Evolutionary conservation across 2,113 vertebrate genomes (phyloP).

Genomic region (Noctilio leporinus): DNA sequence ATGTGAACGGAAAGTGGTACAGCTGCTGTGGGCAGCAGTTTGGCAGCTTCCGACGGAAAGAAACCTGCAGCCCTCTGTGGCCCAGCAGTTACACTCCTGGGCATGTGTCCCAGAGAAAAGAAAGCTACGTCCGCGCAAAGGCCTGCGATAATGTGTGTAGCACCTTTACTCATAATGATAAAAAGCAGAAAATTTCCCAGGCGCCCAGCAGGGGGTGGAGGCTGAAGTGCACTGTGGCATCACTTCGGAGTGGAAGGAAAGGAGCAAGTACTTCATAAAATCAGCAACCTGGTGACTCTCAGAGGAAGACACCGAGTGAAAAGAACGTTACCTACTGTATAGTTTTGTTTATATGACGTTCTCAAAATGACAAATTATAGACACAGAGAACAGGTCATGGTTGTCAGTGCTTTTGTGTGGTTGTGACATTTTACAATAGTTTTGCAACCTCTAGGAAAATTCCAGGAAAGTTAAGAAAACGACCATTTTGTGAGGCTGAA

Average conservation of each 20-base stretch:
- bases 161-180: neutral
- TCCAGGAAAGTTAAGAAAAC: neutral
- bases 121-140: neutral
- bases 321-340: neutral
- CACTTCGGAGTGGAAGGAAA: neutral
- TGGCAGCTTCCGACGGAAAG: neutral
- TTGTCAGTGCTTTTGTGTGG: neutral
- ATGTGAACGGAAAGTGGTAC: neutral
- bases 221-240: too few relatives aligned
- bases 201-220: too few relatives aligned
- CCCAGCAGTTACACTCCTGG: neutral
- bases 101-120: neutral
- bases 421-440: fast-evolving
- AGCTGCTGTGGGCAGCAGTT: neutral
- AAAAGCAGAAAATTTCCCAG: neutral
- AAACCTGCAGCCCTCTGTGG: neutral
- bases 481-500: neutral
- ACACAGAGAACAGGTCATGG: neutral
- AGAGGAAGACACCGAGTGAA: neutral
- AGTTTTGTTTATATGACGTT: neutral
- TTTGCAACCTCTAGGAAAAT: neutral
- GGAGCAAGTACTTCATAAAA: neutral
- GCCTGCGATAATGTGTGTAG: neutral
- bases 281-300: too few relatives aligned
- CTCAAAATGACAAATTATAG: neutral